Conservation (phyloP, 92 coral and sea anemone species). For the Porites rus region DNA sequence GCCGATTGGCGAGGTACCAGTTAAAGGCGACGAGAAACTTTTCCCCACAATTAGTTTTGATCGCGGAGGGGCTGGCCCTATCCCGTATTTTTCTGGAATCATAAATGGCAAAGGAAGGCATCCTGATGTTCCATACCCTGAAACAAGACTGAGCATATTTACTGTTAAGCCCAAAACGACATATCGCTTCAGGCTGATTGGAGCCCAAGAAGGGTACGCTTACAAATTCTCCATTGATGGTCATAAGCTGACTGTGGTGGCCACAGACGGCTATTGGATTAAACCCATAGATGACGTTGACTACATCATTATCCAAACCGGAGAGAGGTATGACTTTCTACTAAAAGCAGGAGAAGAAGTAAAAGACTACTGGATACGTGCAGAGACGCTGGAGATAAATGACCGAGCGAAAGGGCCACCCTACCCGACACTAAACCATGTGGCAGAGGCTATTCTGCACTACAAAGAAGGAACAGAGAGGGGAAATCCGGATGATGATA, state of each 20-base stretch:
- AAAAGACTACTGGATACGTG: no score
- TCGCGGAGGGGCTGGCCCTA: no score
- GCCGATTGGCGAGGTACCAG: conserved; percentile 59
- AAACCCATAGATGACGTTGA: conserved; percentile 23
- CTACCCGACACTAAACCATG: no score
- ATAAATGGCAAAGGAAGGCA: no score
- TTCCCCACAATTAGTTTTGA: no score
- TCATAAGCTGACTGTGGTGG: conserved; percentile 67
- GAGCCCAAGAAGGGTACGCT: conserved; percentile 30
- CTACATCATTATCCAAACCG: conserved; percentile 14
- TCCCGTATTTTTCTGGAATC: no score
- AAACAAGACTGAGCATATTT: no score
- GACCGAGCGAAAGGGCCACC: neutral
- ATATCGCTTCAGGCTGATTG: no score
- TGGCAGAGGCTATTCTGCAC: neutral
- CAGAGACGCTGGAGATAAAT: conserved; percentile 24
- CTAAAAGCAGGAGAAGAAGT: conserved; percentile 52
- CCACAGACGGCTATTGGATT: conserved; percentile 60
- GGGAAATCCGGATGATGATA: conserved; percentile 26
- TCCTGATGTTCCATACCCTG: no score
- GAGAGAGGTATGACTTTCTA: conserved; percentile 9
- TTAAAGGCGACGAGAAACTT: no score
- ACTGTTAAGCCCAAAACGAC: no score
- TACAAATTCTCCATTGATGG: conserved; percentile 52
- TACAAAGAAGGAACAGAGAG: neutral